Conservation (phyloP, 2,113 vertebrate species). For the Okapia johnstoni region DNA sequence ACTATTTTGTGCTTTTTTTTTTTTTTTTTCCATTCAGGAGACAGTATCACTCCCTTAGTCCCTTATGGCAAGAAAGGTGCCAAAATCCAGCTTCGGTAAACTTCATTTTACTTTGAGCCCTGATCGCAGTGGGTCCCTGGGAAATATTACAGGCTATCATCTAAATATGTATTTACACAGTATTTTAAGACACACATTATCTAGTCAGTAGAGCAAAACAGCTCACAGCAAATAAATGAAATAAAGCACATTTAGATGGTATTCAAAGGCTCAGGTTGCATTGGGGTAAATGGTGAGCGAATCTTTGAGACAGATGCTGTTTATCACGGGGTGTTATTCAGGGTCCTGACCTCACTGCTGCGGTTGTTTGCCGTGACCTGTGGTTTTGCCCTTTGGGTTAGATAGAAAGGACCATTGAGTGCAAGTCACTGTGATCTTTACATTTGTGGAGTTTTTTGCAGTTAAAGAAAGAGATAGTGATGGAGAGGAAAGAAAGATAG, state of each 20-base stretch:
- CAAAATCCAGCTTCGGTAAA: conserved; percentile 47
- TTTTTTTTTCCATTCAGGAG: neutral
- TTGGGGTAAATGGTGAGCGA: conserved; percentile 5
- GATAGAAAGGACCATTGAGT: neutral
- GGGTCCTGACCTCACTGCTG: neutral
- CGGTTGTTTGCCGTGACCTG: neutral
- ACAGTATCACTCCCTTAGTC: neutral
- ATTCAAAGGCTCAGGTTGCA: conserved; percentile 60
- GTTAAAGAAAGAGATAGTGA: neutral
- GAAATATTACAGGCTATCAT: conserved; percentile 72
- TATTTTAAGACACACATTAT: conserved; percentile 79
- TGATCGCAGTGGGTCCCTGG: conserved; percentile 58
- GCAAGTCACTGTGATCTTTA: neutral
- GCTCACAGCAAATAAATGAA: conserved; percentile 72
- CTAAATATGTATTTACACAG: conserved; percentile 78
- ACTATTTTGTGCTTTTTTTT: neutral
- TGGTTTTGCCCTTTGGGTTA: neutral
- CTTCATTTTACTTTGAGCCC: conserved; percentile 49
- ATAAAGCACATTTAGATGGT: conserved; percentile 62
- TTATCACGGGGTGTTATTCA: neutral
- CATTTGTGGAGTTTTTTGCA: neutral
- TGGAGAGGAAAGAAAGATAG: neutral
- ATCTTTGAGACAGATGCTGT: neutral
- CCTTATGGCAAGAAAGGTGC: conserved; percentile 29
- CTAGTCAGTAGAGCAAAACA: conserved; percentile 73